phyloP scores from a whole-genome alignment of 1,140 invertebrate species.

The Pissodes strobi region DNA sequence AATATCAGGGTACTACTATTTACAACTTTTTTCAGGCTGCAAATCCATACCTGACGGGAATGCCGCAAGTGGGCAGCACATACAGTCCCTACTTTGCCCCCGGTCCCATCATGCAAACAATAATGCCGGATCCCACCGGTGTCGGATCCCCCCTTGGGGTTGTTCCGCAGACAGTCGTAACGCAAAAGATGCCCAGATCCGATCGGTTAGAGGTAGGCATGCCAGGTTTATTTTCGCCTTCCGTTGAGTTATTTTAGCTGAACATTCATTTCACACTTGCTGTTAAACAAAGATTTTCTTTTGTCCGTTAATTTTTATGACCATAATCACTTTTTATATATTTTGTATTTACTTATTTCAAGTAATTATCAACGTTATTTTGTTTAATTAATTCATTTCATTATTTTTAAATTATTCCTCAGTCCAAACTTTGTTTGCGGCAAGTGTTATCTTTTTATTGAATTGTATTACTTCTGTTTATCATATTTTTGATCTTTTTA shows the following conservation, averaged over 20 bases:
- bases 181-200: slow-evolving; percentile 90
- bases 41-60: slow-evolving; percentile 86
- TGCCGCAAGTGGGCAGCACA: slow-evolving; percentile 80
- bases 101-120: slow-evolving; percentile 83
- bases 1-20: no score
- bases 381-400: no score
- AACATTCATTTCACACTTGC: slow-evolving; percentile 4
- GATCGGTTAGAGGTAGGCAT: slow-evolving; percentile 91
- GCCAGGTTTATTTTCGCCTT: slow-evolving; percentile 27
- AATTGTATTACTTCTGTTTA: no score
- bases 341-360: no score
- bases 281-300: background rate
- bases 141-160: slow-evolving; percentile 70
- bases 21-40: slow-evolving; percentile 81
- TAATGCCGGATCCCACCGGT: slow-evolving; percentile 77
- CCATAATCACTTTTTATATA: no score
- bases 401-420: no score
- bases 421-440: no score
- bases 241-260: no score
- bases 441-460: no score
- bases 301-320: background rate
- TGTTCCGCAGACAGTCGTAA: slow-evolving; percentile 81
- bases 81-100: slow-evolving; percentile 88
- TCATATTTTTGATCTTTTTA: background rate
- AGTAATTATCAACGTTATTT: no score